Percentiles rank a stretch among this genome's conserved stretches.
Evolutionary conservation across 2,113 vertebrate genomes (phyloP).

Genomic region (Trogon melanurus): DNA sequence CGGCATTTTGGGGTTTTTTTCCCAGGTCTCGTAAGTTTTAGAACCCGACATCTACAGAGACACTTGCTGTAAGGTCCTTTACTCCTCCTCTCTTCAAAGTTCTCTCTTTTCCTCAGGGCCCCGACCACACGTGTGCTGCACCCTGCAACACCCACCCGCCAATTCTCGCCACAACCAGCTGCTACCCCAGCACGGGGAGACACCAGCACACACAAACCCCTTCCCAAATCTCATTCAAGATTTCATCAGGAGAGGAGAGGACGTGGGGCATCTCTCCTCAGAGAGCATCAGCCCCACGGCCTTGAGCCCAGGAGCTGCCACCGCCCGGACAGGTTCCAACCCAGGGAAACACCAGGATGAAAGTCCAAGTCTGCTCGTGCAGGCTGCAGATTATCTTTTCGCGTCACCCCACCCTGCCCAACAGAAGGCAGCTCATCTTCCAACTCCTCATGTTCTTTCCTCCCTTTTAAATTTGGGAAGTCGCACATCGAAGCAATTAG

Average conservation of each 20-base stretch:
- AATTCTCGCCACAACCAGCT: no score
- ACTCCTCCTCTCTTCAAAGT: background rate
- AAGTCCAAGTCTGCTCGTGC: background rate
- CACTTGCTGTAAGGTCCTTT: background rate
- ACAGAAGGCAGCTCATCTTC: background rate
- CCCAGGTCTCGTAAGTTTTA: background rate
- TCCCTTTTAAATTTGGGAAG: background rate
- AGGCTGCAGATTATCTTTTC: background rate
- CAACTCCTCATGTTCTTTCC: background rate
- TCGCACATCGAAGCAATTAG: background rate
- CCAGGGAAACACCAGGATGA: background rate
- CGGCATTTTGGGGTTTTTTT: background rate
- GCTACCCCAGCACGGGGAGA: background rate
- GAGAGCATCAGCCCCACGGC: background rate
- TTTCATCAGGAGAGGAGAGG: background rate
- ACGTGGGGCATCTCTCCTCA: rapidly evolving
- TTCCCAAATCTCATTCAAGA: background rate
- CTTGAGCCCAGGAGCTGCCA: background rate
- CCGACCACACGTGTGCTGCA: rapidly evolving
- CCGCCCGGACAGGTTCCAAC: background rate
- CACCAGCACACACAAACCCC: rapidly evolving
- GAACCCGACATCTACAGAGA: rapidly evolving
- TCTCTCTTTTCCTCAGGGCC: background rate
- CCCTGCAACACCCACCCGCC: rapidly evolving
- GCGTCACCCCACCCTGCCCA: background rate